These are phyloP conservation scores for Metallyticus violacea DNA, from an alignment of 2,888 invertebrate genomes.

Conservation along the genomic window DNA sequence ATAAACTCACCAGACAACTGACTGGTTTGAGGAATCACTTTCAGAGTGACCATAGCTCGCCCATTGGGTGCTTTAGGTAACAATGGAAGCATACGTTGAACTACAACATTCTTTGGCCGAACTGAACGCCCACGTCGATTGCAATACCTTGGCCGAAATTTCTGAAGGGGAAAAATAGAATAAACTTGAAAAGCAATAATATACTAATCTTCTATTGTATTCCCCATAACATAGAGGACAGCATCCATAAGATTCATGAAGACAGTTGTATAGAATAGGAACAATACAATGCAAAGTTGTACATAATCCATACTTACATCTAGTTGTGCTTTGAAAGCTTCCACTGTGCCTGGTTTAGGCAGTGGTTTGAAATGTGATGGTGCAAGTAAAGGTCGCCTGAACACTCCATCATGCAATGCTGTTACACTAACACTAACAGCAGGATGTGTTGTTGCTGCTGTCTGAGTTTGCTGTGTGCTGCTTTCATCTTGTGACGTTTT, in stretches of 20 bases:
- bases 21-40: slow-evolving; percentile 38
- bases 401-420: slow-evolving; percentile 29
- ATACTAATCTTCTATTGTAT: neutral
- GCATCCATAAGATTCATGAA: neutral
- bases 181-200: neutral
- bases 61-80: slow-evolving; percentile 57
- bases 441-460: neutral
- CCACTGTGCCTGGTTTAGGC: slow-evolving; percentile 30
- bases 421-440: slow-evolving; percentile 8
- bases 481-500: neutral
- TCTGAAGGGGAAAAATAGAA: slow-evolving; percentile 39
- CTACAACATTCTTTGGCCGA: slow-evolving; percentile 62
- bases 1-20: slow-evolving; percentile 36
- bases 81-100: slow-evolving; percentile 70
- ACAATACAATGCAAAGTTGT: no score
- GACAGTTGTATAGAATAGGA: neutral
- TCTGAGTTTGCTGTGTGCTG: neutral
- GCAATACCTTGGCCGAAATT: slow-evolving; percentile 49
- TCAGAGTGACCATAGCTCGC: slow-evolving; percentile 49
- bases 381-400: slow-evolving; percentile 33
- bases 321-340: slow-evolving; percentile 35
- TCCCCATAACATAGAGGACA: neutral
- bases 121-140: slow-evolving; percentile 49
- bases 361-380: slow-evolving; percentile 30
- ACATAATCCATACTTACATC: slow-evolving; percentile 34